These are phyloP conservation scores for Lacerta bilineata DNA, from an alignment of 2,797 vertebrate genomes.

Conservation along the genomic window DNA sequence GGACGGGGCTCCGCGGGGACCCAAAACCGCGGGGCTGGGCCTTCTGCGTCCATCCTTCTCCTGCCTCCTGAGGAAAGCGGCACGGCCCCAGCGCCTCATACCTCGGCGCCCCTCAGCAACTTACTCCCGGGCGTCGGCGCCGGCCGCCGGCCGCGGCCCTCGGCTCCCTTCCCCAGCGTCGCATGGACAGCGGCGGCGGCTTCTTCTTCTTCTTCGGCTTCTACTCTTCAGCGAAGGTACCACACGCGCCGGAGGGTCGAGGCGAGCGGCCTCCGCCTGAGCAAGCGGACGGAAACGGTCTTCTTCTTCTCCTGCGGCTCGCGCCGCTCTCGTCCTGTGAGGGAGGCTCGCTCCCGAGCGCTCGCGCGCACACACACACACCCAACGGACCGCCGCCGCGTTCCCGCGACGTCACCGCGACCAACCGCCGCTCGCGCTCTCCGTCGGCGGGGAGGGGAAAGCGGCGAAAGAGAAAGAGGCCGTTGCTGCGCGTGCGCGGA, in stretches of 20 bases:
- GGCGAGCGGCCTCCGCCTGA: conserved; percentile 21
- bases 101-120: conserved; percentile 40
- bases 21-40: conserved; percentile 42
- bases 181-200: conserved; percentile 40
- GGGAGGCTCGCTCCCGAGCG: neutral
- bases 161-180: neutral
- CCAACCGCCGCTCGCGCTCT: conserved; percentile 39
- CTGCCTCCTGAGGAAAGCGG: neutral
- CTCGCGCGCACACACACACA: neutral
- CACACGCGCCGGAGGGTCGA: conserved; percentile 47
- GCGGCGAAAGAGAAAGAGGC: conserved; percentile 32
- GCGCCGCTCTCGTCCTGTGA: neutral
- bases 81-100: neutral
- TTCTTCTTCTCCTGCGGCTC: neutral
- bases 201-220: neutral
- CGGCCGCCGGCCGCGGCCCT: conserved; percentile 51
- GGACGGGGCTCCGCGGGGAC: conserved; percentile 7
- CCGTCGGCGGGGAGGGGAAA: conserved; percentile 31
- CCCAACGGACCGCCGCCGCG: conserved; percentile 2
- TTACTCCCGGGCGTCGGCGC: conserved; percentile 54
- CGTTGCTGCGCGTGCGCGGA: conserved; percentile 2
- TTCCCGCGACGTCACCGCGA: conserved; percentile 63
- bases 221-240: conserved; percentile 65
- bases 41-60: neutral
- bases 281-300: conserved; percentile 23